Evolutionary conservation across 2,888 invertebrate genomes (phyloP).

Genomic region (Glomeris marginata): DNA sequence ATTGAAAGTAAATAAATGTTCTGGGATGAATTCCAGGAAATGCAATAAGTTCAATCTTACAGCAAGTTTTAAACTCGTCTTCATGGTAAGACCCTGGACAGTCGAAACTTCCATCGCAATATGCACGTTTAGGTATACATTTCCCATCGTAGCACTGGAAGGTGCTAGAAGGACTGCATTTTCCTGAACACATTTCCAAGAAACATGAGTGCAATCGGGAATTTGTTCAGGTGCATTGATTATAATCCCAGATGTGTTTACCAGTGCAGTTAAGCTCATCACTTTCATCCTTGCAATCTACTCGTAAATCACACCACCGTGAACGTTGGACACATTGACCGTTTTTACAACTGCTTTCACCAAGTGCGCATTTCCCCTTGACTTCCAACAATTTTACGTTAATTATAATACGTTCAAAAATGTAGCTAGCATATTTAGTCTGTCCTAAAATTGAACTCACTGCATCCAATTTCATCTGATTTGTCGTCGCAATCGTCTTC

Average conservation of each 20-base stretch:
- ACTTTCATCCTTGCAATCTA: slow-evolving; percentile 24
- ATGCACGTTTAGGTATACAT: slow-evolving; percentile 22
- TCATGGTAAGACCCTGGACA: slow-evolving; percentile 24
- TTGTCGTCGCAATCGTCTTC: slow-evolving; percentile 32
- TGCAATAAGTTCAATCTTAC: slow-evolving; percentile 2
- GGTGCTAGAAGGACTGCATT: slow-evolving; percentile 20
- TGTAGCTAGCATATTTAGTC: neutral
- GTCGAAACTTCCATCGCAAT: slow-evolving; percentile 22
- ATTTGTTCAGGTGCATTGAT: neutral
- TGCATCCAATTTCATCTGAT: slow-evolving; percentile 29
- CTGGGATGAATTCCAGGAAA: neutral
- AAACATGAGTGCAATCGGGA: neutral
- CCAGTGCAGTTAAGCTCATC: slow-evolving; percentile 20
- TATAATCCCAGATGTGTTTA: slow-evolving; percentile 7
- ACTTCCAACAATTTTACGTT: slow-evolving; percentile 1
- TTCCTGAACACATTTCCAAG: slow-evolving; percentile 15
- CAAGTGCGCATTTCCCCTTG: slow-evolving; percentile 14
- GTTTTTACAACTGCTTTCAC: slow-evolving; percentile 24
- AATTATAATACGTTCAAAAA: too few species aligned
- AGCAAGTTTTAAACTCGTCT: slow-evolving; percentile 20
- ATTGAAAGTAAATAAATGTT: neutral
- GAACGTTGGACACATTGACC: slow-evolving; percentile 25
- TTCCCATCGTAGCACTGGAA: slow-evolving; percentile 24
- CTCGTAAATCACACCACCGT: slow-evolving; percentile 25
- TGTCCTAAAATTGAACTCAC: slow-evolving; percentile 18